Base-by-base conservation (phyloP, 2,113 vertebrate species). In the Oceanites oceanicus region DNA sequence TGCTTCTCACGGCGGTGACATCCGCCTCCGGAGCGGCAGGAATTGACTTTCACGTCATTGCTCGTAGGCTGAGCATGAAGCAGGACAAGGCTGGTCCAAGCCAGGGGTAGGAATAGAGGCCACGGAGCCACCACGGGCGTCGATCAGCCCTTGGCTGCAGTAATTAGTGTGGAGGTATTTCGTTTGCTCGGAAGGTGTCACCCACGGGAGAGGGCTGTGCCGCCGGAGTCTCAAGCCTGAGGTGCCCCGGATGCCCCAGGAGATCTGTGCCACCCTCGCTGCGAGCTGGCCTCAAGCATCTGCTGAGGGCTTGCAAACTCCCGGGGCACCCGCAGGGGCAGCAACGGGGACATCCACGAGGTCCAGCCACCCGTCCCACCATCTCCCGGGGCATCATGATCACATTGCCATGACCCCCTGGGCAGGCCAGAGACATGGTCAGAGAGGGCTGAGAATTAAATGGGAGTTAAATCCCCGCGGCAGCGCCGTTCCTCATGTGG, bases 281-380 rank as follows among this genome's bases (percentile, higher is more conserved):
- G 30, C 3, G 1, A 44, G 45, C 47, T 22, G 55, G 32, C 47
- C 70, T 38, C 40, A 6, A 40, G 50, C 32, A 36, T 8, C 1
- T 0, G 13, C 38, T 2, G 7, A 47, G 12, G 5, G 17, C 20
- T 81, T 8, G 45, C 36, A 71, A 53, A n/a, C 14, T 40, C 23
- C 59, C 45, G 34, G 32, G 11, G 13, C 29, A 61, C 16, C 42
- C 3, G 2, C 18, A 14, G 68, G 66, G 45, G 7, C 61, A 38
- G 38, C 2, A 0, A 23, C 2, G 3, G 49, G 6, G 66, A 66
- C 26, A 2, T 20, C 45, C 6, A 7, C 0, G 0, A 32, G 29
- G 18, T 29, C 11, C 61, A 70, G 44, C 32, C 4, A 4, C 32
- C 10, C 4, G 0, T 16, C 32, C 13, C 56, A 32, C 23, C 0